A percentile compares a stretch with the other conserved stretches of the same genome.
Conservation (phyloP, 2,797 vertebrate species). For the Hemibagrus guttatus region DNA sequence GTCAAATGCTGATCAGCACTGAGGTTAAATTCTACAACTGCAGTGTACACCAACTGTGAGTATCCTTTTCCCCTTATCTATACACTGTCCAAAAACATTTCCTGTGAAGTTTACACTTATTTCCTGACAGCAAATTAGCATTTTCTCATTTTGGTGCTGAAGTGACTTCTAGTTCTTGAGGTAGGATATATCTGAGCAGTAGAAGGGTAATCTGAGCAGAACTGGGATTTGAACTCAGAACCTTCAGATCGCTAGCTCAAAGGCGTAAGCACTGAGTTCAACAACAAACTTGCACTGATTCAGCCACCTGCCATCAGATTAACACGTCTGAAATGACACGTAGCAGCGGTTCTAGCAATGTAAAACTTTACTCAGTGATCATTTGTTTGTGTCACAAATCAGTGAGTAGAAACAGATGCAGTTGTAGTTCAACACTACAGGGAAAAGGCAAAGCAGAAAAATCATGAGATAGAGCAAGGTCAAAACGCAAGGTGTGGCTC, state of each 20-base stretch:
- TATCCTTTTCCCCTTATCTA: constrained; percentile 30
- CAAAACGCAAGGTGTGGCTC: too few species aligned
- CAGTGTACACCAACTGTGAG: constrained; percentile 97
- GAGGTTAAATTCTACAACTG: constrained; percentile 99
- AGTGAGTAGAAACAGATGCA: too few species aligned
- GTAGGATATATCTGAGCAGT: neutral
- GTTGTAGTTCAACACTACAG: too few species aligned
- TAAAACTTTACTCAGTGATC: neutral
- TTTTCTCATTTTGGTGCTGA: neutral
- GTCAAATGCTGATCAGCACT: constrained; percentile 94
- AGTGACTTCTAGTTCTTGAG: neutral
- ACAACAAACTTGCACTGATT: neutral
- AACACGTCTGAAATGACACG: neutral
- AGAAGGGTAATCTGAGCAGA: neutral
- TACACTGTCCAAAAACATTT: neutral
- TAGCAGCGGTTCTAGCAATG: neutral
- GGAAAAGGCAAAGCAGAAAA: too few species aligned
- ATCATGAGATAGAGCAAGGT: too few species aligned
- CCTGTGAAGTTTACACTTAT: neutral
- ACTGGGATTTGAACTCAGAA: neutral
- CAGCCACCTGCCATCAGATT: neutral
- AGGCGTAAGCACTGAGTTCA: neutral
- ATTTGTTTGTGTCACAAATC: too few species aligned
- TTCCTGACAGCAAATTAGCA: neutral
- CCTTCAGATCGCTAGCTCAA: neutral